Base-by-base conservation (phyloP, 2,113 vertebrate genomes). In the Stegastes partitus region DNA sequence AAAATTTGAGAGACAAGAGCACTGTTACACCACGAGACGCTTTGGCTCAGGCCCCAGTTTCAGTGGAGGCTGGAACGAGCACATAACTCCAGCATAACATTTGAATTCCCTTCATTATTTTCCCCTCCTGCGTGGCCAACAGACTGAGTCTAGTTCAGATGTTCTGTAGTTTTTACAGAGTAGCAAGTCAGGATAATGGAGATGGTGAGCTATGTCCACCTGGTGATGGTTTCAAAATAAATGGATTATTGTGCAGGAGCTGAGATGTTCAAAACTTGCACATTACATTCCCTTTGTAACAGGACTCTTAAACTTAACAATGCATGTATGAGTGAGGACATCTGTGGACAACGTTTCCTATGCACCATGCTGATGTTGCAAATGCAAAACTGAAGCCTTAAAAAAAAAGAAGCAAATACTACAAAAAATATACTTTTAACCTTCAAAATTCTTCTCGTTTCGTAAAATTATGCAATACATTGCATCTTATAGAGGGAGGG, bases 1-100 rank as follows among this genome's bases (percentile, higher is more conserved):
- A 91, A 78, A 87, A 91, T 91, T 80, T 88, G 76, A 88, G 77
- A 89, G 90, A 93, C 89, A 88, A 88, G 85, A 90, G 82, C 79
- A 71, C 79, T 62, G 85, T 88, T 85, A 76, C 81, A 76, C 82
- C 79, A 67, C 55, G 21, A 83, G 74, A 85, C 28, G 23, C 65
- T 88, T 83, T 89, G 91, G 88, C 90, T 83, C 63, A 1, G 39
- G 47, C 58, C 79, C 83, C 69, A 68, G 83, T 42, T 42, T 85
- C 69, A 31, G 74, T 68, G 18, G 64, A 77, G 74, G 63, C 78
- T 78, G 79, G 68, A 88, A 87, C 53, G 72, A 83, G 74, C 44
- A 61, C 78, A 77, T 82, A 85, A 87, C 74, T 83, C 54, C 61
- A 54, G 71, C 62, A 65, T 31, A 79, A 84, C 74, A 77, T 91